Conservation (phyloP, 2,113 vertebrate species). For the Nothoprocta perdicaria region DNA sequence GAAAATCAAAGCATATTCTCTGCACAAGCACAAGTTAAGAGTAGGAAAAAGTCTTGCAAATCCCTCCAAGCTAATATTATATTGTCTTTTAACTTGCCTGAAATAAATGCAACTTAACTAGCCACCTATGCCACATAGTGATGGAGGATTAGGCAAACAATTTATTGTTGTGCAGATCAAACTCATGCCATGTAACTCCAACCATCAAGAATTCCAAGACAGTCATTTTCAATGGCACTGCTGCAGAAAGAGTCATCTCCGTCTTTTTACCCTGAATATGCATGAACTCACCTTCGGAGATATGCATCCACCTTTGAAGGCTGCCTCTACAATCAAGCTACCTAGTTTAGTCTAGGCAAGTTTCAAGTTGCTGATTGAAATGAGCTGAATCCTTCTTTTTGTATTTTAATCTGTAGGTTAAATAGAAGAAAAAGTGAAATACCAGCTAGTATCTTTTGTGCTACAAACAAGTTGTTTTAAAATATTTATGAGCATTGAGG, state of each 20-base stretch:
- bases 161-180: not conserved
- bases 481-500: conserved; percentile 5
- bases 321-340: not conserved
- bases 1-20: not conserved
- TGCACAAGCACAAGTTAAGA: not conserved
- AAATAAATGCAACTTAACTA: not conserved
- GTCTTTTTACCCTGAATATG: not conserved
- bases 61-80: not conserved
- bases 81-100: not conserved
- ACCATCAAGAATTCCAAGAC: not conserved
- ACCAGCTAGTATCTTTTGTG: not conserved
- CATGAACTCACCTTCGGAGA: not conserved
- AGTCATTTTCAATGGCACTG: not conserved
- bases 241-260: not conserved
- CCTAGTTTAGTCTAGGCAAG: not conserved
- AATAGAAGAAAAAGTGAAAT: conserved; percentile 4
- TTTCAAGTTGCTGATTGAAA: not conserved
- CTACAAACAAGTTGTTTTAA: not conserved
- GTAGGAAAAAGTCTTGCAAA: not conserved
- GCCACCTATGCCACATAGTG: rapidly evolving
- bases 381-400: not conserved
- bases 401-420: not conserved
- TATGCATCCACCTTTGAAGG: not conserved
- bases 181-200: not conserved
- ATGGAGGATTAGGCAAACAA: not conserved